Conservation (phyloP, 2,888 invertebrate species). For the Nysson spinosus region DNA sequence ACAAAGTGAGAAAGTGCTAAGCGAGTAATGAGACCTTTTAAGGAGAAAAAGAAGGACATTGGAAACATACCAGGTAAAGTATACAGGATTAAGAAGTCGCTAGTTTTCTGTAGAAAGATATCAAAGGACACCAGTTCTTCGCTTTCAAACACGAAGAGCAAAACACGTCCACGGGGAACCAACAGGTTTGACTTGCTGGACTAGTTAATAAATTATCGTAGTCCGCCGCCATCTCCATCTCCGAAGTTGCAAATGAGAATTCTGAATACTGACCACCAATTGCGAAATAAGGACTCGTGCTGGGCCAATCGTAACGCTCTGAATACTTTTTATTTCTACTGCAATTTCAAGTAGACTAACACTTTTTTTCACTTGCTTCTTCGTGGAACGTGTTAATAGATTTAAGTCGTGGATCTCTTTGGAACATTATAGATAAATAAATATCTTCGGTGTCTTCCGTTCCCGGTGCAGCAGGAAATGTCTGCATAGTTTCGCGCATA, state of each 20-base stretch:
- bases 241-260: slow-evolving; percentile 57
- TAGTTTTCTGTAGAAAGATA: slow-evolving; percentile 33
- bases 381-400: too few species aligned
- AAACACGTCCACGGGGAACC: slow-evolving; percentile 42
- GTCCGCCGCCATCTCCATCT: slow-evolving; percentile 68
- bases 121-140: slow-evolving; percentile 36
- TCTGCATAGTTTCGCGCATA: not conserved
- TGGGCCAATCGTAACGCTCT: not conserved
- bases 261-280: slow-evolving; percentile 45
- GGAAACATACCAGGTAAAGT: not conserved
- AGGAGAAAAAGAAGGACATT: too few species aligned
- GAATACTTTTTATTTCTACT: too few species aligned
- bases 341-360: too few species aligned
- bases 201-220: slow-evolving; percentile 76
- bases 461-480: too few species aligned
- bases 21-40: too few species aligned
- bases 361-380: too few species aligned
- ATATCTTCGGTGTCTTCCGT: too few species aligned
- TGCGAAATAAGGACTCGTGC: slow-evolving; percentile 27
- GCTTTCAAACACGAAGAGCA: slow-evolving; percentile 25
- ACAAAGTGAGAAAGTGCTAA: too few species aligned
- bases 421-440: too few species aligned
- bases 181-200: slow-evolving; percentile 69
- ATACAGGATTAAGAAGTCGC: slow-evolving; percentile 1
- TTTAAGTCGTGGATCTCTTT: too few species aligned